Percentiles rank a stretch among this genome's conserved stretches.
Evolutionary conservation across 2,113 vertebrate genomes (phyloP).

Genomic region (Heptranchias perlo): DNA sequence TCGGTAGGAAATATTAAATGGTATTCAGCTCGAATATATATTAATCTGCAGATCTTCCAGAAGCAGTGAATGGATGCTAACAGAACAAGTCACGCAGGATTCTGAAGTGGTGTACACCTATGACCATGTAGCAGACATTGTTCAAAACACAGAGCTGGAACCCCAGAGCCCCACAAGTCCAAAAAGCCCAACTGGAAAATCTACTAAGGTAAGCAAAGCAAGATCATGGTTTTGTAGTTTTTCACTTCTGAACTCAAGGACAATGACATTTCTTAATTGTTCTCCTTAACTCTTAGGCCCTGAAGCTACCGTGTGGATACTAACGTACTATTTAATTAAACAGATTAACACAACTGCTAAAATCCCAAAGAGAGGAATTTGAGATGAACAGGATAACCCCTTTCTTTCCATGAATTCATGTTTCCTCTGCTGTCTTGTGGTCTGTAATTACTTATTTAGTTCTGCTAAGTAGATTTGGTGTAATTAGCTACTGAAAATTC

Average conservation of each 20-base stretch:
- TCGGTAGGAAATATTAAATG: background rate
- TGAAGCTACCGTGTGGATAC: background rate
- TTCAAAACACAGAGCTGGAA: background rate
- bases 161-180: constrained; percentile 1
- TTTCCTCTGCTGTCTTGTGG: background rate
- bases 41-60: background rate
- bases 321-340: background rate
- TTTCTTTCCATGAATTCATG: background rate
- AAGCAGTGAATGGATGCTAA: background rate
- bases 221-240: background rate
- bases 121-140: background rate
- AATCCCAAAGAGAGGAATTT: background rate
- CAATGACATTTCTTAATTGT: background rate
- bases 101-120: background rate
- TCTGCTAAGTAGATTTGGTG: background rate
- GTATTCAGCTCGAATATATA: background rate
- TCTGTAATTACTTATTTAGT: background rate
- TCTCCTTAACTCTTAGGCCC: background rate
- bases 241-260: background rate
- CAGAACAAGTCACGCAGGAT: background rate
- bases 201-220: background rate
- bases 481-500: background rate
- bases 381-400: background rate
- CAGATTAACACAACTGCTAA: background rate
- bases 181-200: constrained; percentile 17